Conservation (phyloP, 2,113 vertebrate species). For the Colinus virginianus region DNA sequence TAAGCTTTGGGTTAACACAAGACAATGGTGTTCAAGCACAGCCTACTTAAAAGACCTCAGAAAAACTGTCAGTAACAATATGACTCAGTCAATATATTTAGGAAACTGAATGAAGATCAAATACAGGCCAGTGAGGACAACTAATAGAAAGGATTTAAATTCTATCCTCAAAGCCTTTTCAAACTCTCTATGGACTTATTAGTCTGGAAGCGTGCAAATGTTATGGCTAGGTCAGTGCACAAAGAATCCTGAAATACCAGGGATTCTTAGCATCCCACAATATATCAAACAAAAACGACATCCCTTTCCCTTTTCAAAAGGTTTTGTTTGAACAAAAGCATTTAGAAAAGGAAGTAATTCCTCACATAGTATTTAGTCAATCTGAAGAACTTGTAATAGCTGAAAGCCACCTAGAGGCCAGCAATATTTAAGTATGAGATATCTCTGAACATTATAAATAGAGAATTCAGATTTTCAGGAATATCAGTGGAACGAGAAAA, state of each 20-base stretch:
- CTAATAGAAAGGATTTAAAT: conserved; percentile 18
- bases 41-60: neutral
- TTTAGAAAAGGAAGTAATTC: neutral
- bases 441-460: neutral
- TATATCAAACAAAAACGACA: neutral
- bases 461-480: neutral
- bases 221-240: conserved; percentile 53
- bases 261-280: neutral
- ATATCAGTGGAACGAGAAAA: neutral
- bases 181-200: conserved; percentile 31
- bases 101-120: conserved; percentile 38
- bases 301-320: neutral
- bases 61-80: neutral
- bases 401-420: neutral
- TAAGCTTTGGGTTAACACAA: neutral
- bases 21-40: neutral
- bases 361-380: neutral
- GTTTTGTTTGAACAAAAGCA: conserved; percentile 4
- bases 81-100: neutral
- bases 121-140: neutral
- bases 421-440: neutral
- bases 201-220: conserved; percentile 34
- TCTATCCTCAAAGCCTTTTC: conserved; percentile 28
- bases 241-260: conserved; percentile 47
- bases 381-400: neutral